phyloP scores from a whole-genome alignment of 2,797 vertebrate species.

The Carduelis carduelis region DNA sequence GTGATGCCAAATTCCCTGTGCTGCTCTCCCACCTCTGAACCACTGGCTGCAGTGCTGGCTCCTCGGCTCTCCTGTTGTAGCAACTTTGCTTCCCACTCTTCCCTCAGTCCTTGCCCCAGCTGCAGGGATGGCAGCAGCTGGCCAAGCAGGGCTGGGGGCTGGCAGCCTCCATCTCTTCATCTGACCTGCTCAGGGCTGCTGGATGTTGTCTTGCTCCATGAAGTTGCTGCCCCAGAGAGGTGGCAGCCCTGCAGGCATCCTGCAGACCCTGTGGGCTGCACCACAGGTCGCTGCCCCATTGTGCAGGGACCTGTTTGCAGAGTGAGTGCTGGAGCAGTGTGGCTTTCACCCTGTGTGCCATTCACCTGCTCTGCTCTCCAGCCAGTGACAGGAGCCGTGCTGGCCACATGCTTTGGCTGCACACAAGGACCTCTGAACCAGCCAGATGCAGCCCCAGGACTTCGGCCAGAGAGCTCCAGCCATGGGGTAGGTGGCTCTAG shows the following conservation, averaged over 20 bases:
- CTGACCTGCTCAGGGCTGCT: background rate
- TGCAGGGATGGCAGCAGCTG: background rate
- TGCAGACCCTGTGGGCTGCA: background rate
- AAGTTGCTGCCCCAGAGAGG: background rate
- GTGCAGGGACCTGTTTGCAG: background rate
- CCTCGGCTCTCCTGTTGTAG: background rate
- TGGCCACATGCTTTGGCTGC: rapidly evolving
- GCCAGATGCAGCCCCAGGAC: background rate
- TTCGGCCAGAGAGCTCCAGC: rapidly evolving
- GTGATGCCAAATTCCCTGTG: background rate
- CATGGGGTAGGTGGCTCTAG: rapidly evolving
- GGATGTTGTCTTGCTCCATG: rapidly evolving
- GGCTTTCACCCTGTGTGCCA: background rate
- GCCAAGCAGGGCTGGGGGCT: background rate
- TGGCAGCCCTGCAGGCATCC: background rate
- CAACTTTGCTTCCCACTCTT: background rate
- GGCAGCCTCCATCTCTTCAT: background rate
- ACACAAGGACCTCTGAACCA: background rate
- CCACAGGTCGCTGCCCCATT: background rate
- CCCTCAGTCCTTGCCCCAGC: background rate
- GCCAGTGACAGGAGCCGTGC: rapidly evolving
- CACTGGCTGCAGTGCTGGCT: background rate
- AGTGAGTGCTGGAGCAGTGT: rapidly evolving
- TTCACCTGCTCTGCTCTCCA: background rate
- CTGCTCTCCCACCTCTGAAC: background rate